Percentiles rank a stretch among this genome's conserved stretches.
Evolutionary conservation across 2,797 vertebrate species (phyloP).

Genomic region (Sciurus vulgaris): DNA sequence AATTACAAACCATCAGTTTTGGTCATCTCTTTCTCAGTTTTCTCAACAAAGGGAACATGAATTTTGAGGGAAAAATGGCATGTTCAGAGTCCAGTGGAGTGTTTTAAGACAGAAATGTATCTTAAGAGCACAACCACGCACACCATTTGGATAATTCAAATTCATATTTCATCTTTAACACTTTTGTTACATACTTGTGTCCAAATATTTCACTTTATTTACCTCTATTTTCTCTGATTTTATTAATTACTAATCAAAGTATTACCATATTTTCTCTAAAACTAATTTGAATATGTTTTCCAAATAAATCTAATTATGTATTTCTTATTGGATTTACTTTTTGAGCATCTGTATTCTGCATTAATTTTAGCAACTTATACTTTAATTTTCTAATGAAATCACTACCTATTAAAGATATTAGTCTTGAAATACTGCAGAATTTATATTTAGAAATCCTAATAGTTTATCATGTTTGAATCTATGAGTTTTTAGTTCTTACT

Average conservation of each 20-base stretch:
- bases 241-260: background rate
- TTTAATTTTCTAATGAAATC: constrained; percentile 33
- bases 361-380: background rate
- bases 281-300: constrained; percentile 4
- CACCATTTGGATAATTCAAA: background rate
- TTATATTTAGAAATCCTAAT: background rate
- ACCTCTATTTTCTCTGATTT: background rate
- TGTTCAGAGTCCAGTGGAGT: background rate
- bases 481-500: background rate
- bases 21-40: background rate
- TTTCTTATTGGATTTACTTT: background rate
- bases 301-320: background rate
- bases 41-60: background rate
- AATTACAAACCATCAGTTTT: background rate
- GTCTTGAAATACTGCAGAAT: background rate
- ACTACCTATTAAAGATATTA: background rate
- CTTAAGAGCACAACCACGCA: background rate
- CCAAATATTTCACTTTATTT: background rate
- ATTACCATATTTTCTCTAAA: background rate
- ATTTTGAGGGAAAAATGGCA: background rate
- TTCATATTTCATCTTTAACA: background rate
- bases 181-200: background rate
- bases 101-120: background rate
- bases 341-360: background rate
- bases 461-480: background rate